These are phyloP conservation scores for Furnarius figulus DNA, from an alignment of 2,113 vertebrate genomes.

Conservation along the genomic window DNA sequence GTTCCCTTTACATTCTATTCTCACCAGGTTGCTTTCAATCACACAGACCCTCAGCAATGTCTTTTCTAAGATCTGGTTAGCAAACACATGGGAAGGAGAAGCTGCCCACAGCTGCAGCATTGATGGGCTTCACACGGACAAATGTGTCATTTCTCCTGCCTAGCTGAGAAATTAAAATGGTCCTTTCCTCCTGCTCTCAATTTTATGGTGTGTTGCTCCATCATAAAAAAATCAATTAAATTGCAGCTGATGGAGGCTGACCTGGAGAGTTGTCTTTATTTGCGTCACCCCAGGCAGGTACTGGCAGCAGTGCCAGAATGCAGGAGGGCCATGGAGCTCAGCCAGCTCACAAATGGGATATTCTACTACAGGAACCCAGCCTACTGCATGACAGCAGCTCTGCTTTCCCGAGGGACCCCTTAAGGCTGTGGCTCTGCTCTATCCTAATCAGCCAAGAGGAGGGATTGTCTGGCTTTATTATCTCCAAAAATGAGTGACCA, in stretches of 20 bases:
- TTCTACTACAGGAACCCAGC: background rate
- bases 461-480: background rate
- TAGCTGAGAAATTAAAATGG: background rate
- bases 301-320: background rate
- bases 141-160: background rate
- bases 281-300: conserved; percentile 4
- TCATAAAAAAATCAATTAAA: conserved; percentile 2
- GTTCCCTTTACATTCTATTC: background rate
- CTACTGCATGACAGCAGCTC: background rate
- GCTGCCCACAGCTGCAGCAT: background rate
- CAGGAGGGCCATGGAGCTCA: background rate
- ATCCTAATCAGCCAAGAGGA: background rate
- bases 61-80: background rate
- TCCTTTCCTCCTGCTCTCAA: background rate
- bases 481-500: background rate
- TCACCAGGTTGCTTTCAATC: background rate
- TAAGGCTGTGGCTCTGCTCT: background rate
- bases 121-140: background rate
- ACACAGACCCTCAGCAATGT: background rate
- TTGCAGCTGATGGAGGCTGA: background rate
- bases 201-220: conserved; percentile 6
- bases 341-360: background rate
- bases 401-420: background rate
- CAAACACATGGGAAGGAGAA: background rate
- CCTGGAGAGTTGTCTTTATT: background rate